These are phyloP conservation scores for Sinosuthora webbiana DNA, from an alignment of 2,113 vertebrate species.

Conservation along the genomic window DNA sequence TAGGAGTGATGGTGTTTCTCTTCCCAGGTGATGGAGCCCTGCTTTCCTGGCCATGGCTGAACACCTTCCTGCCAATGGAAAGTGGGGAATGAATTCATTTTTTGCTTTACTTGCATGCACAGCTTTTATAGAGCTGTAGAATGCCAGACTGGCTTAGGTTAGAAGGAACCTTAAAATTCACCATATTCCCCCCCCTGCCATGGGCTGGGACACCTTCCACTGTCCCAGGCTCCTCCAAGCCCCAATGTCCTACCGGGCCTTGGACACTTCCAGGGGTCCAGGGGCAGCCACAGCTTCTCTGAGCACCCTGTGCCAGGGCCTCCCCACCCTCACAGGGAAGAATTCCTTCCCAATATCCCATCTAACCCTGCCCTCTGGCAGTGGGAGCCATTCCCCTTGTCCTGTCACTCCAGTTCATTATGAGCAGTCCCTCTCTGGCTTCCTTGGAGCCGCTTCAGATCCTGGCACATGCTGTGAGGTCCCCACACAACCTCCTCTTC, in stretches of 20 bases:
- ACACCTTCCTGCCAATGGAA: background rate
- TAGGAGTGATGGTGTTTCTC: background rate
- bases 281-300: background rate
- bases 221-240: accelerated
- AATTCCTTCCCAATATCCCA: background rate
- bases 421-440: background rate
- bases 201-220: background rate
- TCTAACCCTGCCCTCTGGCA: background rate
- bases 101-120: background rate
- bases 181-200: background rate
- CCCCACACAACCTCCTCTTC: background rate
- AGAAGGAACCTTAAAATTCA: background rate
- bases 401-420: background rate
- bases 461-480: background rate
- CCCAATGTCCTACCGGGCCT: accelerated
- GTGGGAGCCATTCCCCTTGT: background rate
- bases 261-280: background rate
- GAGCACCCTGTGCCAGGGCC: background rate
- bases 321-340: accelerated
- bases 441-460: background rate
- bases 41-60: background rate
- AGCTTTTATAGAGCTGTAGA: background rate
- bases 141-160: background rate
- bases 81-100: background rate
- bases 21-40: background rate